Conservation (phyloP, 1,140 invertebrate species). For the Drosophila seguyi region DNA sequence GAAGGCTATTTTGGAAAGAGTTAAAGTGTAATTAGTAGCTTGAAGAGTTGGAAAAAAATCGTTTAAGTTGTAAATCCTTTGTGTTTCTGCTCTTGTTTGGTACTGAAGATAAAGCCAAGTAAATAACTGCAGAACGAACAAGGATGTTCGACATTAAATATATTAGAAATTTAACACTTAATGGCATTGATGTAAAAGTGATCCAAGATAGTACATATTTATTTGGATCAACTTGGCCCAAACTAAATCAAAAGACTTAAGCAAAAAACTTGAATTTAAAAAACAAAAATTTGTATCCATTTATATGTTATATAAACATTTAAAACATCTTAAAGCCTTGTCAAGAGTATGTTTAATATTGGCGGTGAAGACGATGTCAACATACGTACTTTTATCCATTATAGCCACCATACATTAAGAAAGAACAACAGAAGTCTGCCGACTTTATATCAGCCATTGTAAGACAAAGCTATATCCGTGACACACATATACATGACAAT, state of each 20-base stretch:
- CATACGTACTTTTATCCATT: background rate
- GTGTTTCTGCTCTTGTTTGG: background rate
- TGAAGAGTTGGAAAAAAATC: background rate
- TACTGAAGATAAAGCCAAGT: too few species aligned
- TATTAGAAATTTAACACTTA: too few species aligned
- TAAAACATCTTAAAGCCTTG: background rate
- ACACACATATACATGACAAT: slow-evolving; percentile 16
- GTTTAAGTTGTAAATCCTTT: background rate
- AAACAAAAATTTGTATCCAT: background rate
- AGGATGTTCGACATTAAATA: too few species aligned
- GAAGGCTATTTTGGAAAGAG: background rate
- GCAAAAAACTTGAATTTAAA: slow-evolving; percentile 50
- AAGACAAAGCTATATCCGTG: slow-evolving; percentile 19
- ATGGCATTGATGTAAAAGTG: too few species aligned
- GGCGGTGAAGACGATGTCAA: background rate
- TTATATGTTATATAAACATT: background rate
- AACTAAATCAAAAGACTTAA: slow-evolving; percentile 57
- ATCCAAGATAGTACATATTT: background rate
- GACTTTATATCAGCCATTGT: slow-evolving; percentile 6
- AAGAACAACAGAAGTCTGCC: slow-evolving; percentile 32
- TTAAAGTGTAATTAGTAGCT: background rate
- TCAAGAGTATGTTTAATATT: background rate
- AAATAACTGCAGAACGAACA: too few species aligned
- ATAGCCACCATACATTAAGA: too few species aligned
- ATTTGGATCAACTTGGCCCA: too few species aligned